A percentile compares a stretch with the other conserved stretches of the same genome.
Conservation (phyloP, 1,140 invertebrate species). For the Drosophila biarmipes region DNA sequence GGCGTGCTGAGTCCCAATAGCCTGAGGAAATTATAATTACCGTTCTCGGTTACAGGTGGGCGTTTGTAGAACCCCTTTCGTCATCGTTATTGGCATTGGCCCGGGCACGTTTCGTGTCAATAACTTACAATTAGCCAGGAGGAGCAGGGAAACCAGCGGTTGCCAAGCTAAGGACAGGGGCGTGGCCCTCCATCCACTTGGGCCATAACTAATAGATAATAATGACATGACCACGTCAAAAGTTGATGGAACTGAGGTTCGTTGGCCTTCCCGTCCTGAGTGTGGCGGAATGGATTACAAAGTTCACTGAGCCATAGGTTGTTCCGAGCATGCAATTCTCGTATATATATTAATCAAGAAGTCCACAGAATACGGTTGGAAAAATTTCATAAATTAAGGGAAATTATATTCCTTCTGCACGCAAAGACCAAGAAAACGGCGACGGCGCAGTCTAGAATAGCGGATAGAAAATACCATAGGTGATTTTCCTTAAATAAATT, state of each 20-base stretch:
- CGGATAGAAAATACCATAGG: too few relatives aligned
- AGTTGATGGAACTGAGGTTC: constrained; percentile 33
- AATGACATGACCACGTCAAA: constrained; percentile 55
- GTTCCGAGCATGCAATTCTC: constrained; percentile 15
- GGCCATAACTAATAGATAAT: constrained; percentile 67
- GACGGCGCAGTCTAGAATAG: neutral
- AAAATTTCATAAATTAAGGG: constrained; percentile 17
- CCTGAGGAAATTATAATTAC: constrained; percentile 60
- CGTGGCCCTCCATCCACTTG: constrained; percentile 21
- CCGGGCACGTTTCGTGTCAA: constrained; percentile 59
- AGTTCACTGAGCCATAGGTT: constrained; percentile 46
- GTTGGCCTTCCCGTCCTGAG: constrained; percentile 7
- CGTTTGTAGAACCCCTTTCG: constrained; percentile 5
- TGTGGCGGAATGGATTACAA: constrained; percentile 14
- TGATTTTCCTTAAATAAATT: too few relatives aligned
- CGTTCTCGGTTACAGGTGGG: constrained; percentile 42
- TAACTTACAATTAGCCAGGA: constrained; percentile 65
- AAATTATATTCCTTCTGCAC: neutral
- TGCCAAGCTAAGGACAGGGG: neutral
- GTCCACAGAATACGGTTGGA: constrained; percentile 3
- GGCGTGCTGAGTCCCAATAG: constrained; percentile 14
- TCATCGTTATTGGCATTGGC: constrained; percentile 33
- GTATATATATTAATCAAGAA: constrained; percentile 34
- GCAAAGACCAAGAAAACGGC: constrained; percentile 5
- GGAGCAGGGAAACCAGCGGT: neutral